phyloP scores from a whole-genome alignment of 2,113 vertebrate genomes.

The Calidris pygmaea region DNA sequence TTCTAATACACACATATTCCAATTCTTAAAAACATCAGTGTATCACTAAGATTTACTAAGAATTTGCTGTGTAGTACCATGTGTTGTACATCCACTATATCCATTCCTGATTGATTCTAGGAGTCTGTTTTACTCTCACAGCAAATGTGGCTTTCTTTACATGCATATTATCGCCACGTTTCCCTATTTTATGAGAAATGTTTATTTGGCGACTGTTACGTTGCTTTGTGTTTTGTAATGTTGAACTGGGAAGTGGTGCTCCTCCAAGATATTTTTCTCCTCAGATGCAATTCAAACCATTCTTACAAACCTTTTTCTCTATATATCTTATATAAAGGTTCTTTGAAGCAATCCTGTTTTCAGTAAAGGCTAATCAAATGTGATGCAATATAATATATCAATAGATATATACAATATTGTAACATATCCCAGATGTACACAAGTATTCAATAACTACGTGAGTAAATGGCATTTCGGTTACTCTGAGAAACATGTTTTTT shows the following conservation, averaged over 20 bases:
- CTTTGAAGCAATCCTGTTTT: neutral
- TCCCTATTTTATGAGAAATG: constrained; percentile 3
- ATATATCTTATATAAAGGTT: neutral
- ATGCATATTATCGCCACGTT: neutral
- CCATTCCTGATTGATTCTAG: neutral
- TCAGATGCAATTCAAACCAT: neutral
- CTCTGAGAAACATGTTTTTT: neutral
- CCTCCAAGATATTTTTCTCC: neutral
- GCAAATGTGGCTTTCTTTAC: neutral
- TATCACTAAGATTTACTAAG: neutral
- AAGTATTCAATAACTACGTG: neutral
- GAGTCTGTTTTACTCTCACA: neutral
- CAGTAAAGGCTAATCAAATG: neutral
- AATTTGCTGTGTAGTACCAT: neutral
- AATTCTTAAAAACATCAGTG: neutral
- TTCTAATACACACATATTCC: neutral
- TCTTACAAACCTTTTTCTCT: neutral
- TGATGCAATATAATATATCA: neutral
- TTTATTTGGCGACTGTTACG: neutral
- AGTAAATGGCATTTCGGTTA: neutral
- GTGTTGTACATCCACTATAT: neutral
- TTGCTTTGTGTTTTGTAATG: constrained; percentile 5
- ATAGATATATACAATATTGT: neutral
- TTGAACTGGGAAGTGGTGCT: neutral
- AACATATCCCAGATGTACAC: neutral